Base-by-base conservation (phyloP, 2,888 invertebrate species). In the Zaprionus bogoriensis region DNA sequence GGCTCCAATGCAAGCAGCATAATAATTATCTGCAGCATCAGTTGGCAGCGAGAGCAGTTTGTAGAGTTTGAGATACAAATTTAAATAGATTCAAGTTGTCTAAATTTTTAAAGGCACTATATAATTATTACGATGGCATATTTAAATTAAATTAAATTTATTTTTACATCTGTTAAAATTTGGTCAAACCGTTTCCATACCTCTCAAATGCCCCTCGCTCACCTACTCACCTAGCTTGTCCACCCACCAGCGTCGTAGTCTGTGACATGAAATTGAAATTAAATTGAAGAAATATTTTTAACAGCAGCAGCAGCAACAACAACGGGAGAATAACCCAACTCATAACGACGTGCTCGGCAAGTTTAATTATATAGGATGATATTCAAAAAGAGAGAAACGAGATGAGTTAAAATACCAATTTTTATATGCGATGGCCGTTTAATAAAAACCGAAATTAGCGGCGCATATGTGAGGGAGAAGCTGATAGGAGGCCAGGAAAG, bases 251-350 rank as follows among this genome's bases (percentile, higher is more conserved):
- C n/a, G 12, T 48, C 32, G 48, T 28, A 42, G 65, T 71, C 54
- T 87, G 87, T 76, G 87, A 87, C 85, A 85, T 77, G 87, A 87
- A 84, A 87, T 78, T 84, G 70, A 84, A 83, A 84, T 83, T 72
- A 77, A 78, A 83, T 77, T 73, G 62, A 74, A 78, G 74, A 70
- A 65, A 70, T 67, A 58, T 74, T 50, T 63, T 59, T 69, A 57
- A 28, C 47, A 57, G 39, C 27, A 30, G 42, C 22, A 32, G 36
- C 42, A 46, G 44, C 30, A 47, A 45, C 23, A 50, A 39, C 25
- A 39, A 27, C 41, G 38, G 19, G 27, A 52, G 32, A 68, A 46
- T 45, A 60, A 59, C 55, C 59, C 64, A 61, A 79, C 68, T 60
- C 77, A 71, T 60, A 61, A 57, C 72, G 72, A 86, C 84, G 82